A percentile compares a stretch with the other conserved stretches of the same genome.
Evolutionary conservation across 2,113 vertebrate species (phyloP).

Genomic region (Bambusicola thoracicus): DNA sequence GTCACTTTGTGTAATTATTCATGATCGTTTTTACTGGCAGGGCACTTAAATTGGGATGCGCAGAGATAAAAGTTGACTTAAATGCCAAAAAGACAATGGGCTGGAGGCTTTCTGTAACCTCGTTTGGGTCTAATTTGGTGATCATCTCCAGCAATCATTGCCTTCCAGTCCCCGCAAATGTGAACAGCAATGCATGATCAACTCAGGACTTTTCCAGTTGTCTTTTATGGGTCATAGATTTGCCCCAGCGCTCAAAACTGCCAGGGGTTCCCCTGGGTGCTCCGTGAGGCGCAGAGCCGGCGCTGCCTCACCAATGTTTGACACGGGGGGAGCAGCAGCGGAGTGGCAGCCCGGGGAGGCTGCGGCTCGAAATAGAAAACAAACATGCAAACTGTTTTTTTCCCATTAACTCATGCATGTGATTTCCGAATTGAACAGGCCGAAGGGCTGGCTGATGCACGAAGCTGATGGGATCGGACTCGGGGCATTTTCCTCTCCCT

Average conservation of each 20-base stretch:
- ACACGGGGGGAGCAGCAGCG: neutral
- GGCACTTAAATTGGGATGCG: neutral
- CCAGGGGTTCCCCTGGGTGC: neutral
- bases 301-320: neutral
- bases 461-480: neutral
- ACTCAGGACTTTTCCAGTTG: neutral
- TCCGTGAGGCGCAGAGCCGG: neutral
- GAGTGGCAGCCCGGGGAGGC: neutral
- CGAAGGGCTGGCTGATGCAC: neutral
- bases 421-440: neutral
- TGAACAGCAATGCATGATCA: neutral
- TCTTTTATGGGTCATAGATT: neutral
- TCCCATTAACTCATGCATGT: neutral
- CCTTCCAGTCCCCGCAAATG: neutral
- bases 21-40: conserved; percentile 10
- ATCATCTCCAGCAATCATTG: neutral
- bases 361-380: neutral
- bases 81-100: neutral
- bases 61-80: neutral
- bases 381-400: neutral
- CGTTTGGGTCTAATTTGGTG: neutral
- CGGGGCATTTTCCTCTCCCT: neutral
- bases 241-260: neutral
- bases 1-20: neutral
- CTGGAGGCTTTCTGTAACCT: neutral